These are phyloP conservation scores for Heteromurus nitidus DNA, from an alignment of 2,888 invertebrate genomes.

Conservation along the genomic window DNA sequence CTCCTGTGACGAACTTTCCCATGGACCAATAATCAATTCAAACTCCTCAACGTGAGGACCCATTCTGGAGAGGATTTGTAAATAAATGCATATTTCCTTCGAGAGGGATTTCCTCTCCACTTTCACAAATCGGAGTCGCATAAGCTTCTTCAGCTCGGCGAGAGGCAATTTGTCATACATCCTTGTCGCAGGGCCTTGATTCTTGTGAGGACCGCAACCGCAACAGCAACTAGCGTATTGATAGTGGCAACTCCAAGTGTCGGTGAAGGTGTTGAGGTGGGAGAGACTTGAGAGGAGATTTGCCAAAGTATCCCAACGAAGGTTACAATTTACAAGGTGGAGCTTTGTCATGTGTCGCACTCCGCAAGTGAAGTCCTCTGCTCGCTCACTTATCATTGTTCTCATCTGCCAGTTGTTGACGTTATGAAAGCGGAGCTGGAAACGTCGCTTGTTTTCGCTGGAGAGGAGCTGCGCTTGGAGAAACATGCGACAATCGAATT, in stretches of 20 bases:
- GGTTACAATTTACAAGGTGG: slow-evolving; percentile 36
- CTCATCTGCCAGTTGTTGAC: slow-evolving; percentile 25
- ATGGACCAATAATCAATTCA: slow-evolving; percentile 46
- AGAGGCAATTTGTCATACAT: slow-evolving; percentile 23
- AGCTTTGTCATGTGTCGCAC: slow-evolving; percentile 56
- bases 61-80: slow-evolving; percentile 30
- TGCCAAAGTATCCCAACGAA: slow-evolving; percentile 57
- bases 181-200: slow-evolving; percentile 32
- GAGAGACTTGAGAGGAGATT: slow-evolving; percentile 30
- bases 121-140: slow-evolving; percentile 17
- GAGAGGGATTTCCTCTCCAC: slow-evolving; percentile 45
- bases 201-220: neutral
- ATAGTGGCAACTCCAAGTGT: slow-evolving; percentile 52
- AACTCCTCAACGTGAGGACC: slow-evolving; percentile 39
- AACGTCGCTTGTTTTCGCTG: slow-evolving; percentile 50
- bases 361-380: slow-evolving; percentile 17
- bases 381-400: neutral
- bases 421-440: slow-evolving; percentile 40
- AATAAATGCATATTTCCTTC: slow-evolving; percentile 36
- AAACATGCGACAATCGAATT: neutral
- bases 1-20: slow-evolving; percentile 21
- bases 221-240: neutral
- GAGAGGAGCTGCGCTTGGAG: slow-evolving; percentile 31
- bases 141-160: slow-evolving; percentile 30
- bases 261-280: slow-evolving; percentile 42